Evolutionary conservation across 2,797 vertebrate genomes (phyloP), one percentile per base, ranked within the genome.

Genomic region (Melanitta fusca): DNA sequence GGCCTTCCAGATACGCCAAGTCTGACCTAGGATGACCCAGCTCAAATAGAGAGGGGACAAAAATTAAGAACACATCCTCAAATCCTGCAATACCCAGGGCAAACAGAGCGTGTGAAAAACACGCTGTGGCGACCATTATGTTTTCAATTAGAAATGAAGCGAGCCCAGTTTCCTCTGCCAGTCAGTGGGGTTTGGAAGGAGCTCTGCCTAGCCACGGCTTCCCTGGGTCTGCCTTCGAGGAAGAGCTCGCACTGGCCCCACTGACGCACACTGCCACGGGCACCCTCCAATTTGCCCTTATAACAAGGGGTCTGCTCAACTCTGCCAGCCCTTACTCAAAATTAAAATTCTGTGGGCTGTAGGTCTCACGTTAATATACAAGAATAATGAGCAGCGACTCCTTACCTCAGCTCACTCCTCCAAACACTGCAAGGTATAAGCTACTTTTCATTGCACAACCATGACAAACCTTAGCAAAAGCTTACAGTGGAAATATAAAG

Each of bases 191-290:
- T 81, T 91, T 95, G 93, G 93, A 93, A 92, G 0, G 0, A 92
- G 73, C 86, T 54, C 56, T 82, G 62, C 54, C 65, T 94, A 38
- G 4, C 43, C 80, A 79, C 11, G 4, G 5, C 47, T 79, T 11
- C 89, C 39, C 73, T 2, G 2, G 68, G 57, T 86, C 74, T 83
- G 89, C 87, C 94, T 94, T 94, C 36, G 15, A 94, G 80, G 87
- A 91, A 95, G 74, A 60, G 78, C 65, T 90, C 39, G 0, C 27
- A 27, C 47, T 89, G 78, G 43, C 6, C 24, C 28, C 13, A 5
- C 32, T 9, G 9, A 12, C 8, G 24, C 27, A 14, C 30, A 6
- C 0, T 12, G 18, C 15, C 51, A 21, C 1, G 2, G 3, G 43
- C 89, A 32, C 39, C 2, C 32, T 8, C 8, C 4, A 21, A 66